Conservation (phyloP, 2,113 vertebrate species). For the Jacana jacana region DNA sequence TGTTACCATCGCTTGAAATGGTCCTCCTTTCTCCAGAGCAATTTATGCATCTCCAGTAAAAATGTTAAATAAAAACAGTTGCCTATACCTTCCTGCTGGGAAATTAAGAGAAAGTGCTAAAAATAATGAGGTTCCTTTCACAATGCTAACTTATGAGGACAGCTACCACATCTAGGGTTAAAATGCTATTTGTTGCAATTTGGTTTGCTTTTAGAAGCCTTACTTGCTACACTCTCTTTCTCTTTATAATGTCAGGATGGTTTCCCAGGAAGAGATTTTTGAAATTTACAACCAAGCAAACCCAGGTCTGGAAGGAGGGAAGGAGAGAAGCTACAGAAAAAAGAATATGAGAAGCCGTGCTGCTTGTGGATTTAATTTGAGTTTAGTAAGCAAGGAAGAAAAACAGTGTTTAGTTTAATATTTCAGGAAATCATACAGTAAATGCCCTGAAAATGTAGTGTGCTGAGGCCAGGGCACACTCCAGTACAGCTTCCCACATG, state of each 20-base stretch:
- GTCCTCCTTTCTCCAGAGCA: background rate
- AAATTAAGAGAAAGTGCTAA: background rate
- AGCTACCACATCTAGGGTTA: background rate
- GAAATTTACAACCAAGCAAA: background rate
- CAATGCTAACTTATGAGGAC: background rate
- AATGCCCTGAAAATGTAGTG: background rate
- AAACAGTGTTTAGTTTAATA: background rate
- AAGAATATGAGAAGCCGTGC: background rate
- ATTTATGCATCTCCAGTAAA: background rate
- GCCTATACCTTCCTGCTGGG: background rate
- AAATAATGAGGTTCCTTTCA: background rate
- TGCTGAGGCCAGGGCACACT: constrained; percentile 1
- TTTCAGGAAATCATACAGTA: background rate
- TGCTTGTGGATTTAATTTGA: background rate
- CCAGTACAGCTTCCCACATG: background rate
- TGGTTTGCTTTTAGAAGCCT: background rate
- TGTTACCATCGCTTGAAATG: background rate
- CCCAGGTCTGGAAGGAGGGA: background rate
- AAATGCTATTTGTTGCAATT: background rate
- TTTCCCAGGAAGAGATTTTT: background rate
- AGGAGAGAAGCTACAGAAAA: background rate
- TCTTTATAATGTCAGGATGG: background rate
- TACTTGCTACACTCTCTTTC: background rate
- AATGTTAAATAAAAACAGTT: background rate
- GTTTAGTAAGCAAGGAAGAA: background rate